These are phyloP conservation scores for Cheilosia vulpina DNA, from an alignment of 2,888 invertebrate genomes.

Conservation along the genomic window DNA sequence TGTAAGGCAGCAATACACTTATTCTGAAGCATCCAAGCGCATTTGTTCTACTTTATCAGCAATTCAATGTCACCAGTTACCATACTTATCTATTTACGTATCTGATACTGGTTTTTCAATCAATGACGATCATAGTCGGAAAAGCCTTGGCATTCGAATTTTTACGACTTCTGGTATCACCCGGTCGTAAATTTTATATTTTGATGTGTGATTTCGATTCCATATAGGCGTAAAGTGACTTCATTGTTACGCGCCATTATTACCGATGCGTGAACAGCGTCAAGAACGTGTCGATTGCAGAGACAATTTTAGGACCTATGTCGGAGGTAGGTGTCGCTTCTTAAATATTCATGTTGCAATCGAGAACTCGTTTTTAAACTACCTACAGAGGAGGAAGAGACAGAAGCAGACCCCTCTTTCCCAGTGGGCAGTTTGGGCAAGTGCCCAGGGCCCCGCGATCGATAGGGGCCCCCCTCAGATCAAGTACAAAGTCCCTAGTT, in stretches of 20 bases:
- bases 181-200: background rate
- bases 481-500: too few relatives aligned
- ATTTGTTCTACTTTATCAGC: background rate
- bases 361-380: too few relatives aligned
- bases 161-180: constrained; percentile 19
- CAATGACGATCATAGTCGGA: background rate
- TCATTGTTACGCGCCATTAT: constrained; percentile 12
- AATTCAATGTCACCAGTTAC: constrained; percentile 4
- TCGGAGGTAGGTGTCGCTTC: too few relatives aligned
- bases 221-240: constrained; percentile 4
- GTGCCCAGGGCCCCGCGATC: too few relatives aligned
- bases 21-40: background rate
- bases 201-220: constrained; percentile 2
- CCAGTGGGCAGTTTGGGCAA: too few relatives aligned
- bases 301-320: too few relatives aligned
- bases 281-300: too few relatives aligned
- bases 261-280: background rate
- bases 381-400: too few relatives aligned
- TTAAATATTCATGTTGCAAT: too few relatives aligned
- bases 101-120: constrained; percentile 1
- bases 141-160: constrained; percentile 25
- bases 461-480: too few relatives aligned
- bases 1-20: background rate
- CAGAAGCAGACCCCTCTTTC: too few relatives aligned
- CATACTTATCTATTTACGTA: background rate